Evolutionary conservation across 1,140 invertebrate species (phyloP).

Genomic region (Pogonus chalceus): DNA sequence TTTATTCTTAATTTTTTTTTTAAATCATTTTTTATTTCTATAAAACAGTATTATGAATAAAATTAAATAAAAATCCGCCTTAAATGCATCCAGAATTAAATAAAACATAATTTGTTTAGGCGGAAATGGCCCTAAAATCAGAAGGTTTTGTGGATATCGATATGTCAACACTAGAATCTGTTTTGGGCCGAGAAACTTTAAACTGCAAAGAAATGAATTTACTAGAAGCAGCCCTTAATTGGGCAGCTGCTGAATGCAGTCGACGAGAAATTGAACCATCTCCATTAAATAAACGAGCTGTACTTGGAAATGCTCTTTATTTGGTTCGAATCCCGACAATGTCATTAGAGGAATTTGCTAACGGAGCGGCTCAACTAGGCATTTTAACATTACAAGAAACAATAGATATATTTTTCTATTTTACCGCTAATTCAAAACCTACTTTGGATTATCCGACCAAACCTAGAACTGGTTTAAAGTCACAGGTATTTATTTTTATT

Average conservation of each 20-base stretch:
- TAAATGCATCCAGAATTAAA: too few species aligned
- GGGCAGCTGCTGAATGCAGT: constrained; percentile 77
- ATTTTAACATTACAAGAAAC: constrained; percentile 83
- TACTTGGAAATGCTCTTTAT: constrained; percentile 69
- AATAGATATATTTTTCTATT: constrained; percentile 85
- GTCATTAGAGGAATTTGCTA: constrained; percentile 83
- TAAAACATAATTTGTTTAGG: constrained; percentile 58
- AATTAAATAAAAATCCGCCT: too few species aligned
- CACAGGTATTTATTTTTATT: constrained; percentile 51
- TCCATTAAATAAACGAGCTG: constrained; percentile 56
- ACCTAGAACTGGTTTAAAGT: constrained; percentile 72
- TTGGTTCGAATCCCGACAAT: constrained; percentile 83
- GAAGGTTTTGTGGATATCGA: constrained; percentile 90
- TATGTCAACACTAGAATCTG: constrained; percentile 76
- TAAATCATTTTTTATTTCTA: background rate
- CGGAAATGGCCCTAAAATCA: constrained; percentile 86
- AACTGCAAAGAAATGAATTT: constrained; percentile 86
- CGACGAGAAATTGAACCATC: constrained; percentile 68
- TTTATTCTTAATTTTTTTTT: background rate
- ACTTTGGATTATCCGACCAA: constrained; percentile 69
- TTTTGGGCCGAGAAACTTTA: constrained; percentile 76
- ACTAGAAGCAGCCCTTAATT: constrained; percentile 80
- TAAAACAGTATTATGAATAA: too few species aligned
- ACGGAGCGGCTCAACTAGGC: constrained; percentile 78
- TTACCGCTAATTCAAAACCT: constrained; percentile 75